Percentiles rank a stretch among this genome's conserved stretches.
Conservation (phyloP, 2,113 vertebrate species). For the Dinomys branickii region DNA sequence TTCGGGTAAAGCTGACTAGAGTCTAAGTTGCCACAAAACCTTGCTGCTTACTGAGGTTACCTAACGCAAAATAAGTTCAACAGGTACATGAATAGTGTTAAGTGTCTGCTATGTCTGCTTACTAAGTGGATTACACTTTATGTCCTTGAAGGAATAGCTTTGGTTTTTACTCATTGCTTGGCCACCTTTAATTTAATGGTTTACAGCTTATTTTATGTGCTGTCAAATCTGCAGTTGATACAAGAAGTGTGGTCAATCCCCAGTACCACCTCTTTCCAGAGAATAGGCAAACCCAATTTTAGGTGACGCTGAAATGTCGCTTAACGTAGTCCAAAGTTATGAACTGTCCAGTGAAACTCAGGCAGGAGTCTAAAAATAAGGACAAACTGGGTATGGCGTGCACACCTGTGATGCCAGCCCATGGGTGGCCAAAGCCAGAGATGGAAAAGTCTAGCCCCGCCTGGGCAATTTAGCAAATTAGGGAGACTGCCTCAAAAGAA, state of each 20-base stretch:
- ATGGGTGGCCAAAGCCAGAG: neutral
- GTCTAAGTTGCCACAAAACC: neutral
- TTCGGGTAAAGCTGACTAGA: slow-evolving; percentile 10
- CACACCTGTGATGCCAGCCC: neutral
- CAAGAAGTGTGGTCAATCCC: neutral
- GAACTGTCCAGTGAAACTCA: neutral
- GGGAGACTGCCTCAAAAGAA: neutral
- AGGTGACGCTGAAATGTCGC: neutral
- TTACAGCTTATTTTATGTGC: neutral
- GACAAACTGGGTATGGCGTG: neutral
- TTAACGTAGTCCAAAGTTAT: neutral
- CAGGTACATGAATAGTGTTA: neutral
- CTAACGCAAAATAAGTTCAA: slow-evolving; percentile 21
- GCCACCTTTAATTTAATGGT: slow-evolving; percentile 12
- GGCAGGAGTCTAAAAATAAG: neutral
- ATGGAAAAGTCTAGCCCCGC: neutral
- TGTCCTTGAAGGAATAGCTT: neutral
- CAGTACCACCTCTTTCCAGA: neutral
- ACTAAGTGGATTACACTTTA: slow-evolving; percentile 19
- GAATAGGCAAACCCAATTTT: neutral
- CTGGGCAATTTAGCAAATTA: neutral
- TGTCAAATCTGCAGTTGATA: neutral
- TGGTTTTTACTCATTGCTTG: neutral
- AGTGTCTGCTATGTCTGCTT: neutral
- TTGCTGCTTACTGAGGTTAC: neutral